Percentiles rank a stretch among this genome's conserved stretches.
phyloP scores from a whole-genome alignment of 2,888 invertebrate species.

The Sisyra terminalis region DNA sequence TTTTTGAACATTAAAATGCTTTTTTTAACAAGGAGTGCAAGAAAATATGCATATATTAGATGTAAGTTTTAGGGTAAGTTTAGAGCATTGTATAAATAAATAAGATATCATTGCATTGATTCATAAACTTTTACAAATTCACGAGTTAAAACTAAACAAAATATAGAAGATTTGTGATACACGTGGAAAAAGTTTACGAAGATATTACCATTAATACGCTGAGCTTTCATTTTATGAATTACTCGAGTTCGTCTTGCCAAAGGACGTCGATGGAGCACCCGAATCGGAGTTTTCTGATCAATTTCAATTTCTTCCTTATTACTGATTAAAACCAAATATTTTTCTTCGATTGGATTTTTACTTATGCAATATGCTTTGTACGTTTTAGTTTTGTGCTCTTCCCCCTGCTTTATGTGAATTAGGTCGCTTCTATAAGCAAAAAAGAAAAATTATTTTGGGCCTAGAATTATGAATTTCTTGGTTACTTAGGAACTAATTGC shows the following conservation, averaged over 20 bases:
- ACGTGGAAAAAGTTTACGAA: no score
- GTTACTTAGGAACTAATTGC: constrained; percentile 42
- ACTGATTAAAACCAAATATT: constrained; percentile 33
- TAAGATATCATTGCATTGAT: no score
- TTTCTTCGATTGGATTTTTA: constrained; percentile 26
- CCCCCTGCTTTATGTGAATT: constrained; percentile 61
- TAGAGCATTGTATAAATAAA: no score
- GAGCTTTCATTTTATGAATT: constrained; percentile 48
- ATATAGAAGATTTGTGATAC: no score
- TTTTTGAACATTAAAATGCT: no score
- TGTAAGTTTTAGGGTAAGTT: no score
- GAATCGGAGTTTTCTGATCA: constrained; percentile 72
- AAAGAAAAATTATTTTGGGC: background rate
- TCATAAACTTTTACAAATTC: no score
- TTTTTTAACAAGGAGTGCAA: no score
- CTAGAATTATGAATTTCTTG: background rate
- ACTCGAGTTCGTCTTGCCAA: constrained; percentile 47
- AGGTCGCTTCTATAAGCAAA: constrained; percentile 41
- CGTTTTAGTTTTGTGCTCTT: constrained; percentile 72
- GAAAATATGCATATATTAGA: no score
- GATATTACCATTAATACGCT: constrained; percentile 32
- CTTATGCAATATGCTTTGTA: constrained; percentile 64
- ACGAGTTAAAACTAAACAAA: no score
- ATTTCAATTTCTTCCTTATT: constrained; percentile 33
- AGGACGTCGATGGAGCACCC: constrained; percentile 78